Evolutionary conservation across 2,888 invertebrate genomes (phyloP), one percentile per base, ranked within the genome.

Genomic region (Glyphotaelius pellucidus): DNA sequence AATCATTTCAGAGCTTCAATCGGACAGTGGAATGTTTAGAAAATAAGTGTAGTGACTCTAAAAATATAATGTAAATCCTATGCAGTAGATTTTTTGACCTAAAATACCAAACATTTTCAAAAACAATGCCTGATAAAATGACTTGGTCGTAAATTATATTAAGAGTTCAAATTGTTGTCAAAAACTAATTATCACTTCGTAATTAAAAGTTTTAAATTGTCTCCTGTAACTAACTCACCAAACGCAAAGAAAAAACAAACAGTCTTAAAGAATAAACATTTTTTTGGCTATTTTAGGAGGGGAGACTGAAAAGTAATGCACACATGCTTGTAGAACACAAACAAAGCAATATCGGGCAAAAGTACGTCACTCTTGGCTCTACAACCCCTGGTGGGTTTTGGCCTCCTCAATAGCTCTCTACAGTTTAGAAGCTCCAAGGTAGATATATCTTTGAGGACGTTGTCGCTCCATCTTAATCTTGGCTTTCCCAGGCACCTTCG

Each of bases 191-290:
- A 67, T 67, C 25, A 67, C 67, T 3, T 47, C 47, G 11, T 83
- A 25, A 83, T 83, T 83, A 35, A 83, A 83, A 83, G 35, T 32
- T 83, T 35, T 25, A 83, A 83, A 83, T 83, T 83, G 83, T 32
- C 35, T 83, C 15, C 19, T 83, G 83, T 83, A 38, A 83, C 83
- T 83, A 83, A 83, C 19, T 30, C 30, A 31, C 9, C 31, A 12
- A 32, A 32, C 25, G 67, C 67, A 67, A 67, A 67, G 67, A 67
- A 67, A 52, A 52, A 52, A 52, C 15, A 19, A 15, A 52, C 52
- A 52, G 67, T 67, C 9, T 67, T 9, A 67, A 67, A 67, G n/a
- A 67, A 67, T 67, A 67, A 67, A 25, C 67, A 25, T 67, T 67
- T 67, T 67, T 67, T 7, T n/a, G n/a, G 25, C 67, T n/a, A 67